Evolutionary conservation across 2,888 invertebrate genomes (phyloP).

Genomic region (Drosophila planitibia): DNA sequence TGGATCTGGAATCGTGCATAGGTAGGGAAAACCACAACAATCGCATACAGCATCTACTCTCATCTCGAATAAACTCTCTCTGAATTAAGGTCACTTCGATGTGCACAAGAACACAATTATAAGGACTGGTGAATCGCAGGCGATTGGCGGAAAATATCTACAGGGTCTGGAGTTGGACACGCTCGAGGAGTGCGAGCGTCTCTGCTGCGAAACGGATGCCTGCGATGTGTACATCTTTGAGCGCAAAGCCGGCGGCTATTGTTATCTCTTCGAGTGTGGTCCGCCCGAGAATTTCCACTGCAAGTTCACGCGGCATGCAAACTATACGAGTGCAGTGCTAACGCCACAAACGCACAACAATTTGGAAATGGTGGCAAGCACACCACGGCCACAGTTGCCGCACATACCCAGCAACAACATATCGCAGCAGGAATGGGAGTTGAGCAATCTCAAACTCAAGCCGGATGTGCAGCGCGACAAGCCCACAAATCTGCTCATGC

Average conservation of each 20-base stretch:
- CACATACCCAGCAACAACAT: conserved; percentile 79
- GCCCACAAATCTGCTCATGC: conserved; percentile 35
- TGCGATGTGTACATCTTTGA: conserved; percentile 97
- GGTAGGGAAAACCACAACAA: conserved; percentile 62
- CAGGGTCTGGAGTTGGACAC: conserved; percentile 93
- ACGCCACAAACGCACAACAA: conserved; percentile 86
- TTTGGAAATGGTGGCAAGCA: conserved; percentile 65
- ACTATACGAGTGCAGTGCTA: conserved; percentile 94
- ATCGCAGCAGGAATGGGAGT: conserved; percentile 85
- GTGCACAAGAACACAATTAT: conserved; percentile 95
- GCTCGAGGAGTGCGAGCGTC: conserved; percentile 92
- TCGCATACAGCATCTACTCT: not conserved
- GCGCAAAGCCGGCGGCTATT: conserved; percentile 93
- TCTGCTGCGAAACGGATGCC: conserved; percentile 94
- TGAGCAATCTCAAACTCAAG: conserved; percentile 84
- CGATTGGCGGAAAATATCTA: conserved; percentile 94
- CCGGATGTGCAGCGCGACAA: conserved; percentile 77
- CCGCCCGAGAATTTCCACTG: conserved; percentile 96
- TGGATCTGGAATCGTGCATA: conserved; percentile 85
- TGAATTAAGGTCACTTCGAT: conserved; percentile 88
- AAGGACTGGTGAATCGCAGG: conserved; percentile 94
- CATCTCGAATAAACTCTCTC: not conserved
- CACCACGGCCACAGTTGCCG: conserved; percentile 71
- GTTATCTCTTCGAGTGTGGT: conserved; percentile 96
- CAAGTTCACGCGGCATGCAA: conserved; percentile 94